A percentile compares a stretch with the other conserved stretches of the same genome.
These are phyloP conservation scores for Ophioninae sp. DNA, from an alignment of 2,888 invertebrate species.

Conservation along the genomic window DNA sequence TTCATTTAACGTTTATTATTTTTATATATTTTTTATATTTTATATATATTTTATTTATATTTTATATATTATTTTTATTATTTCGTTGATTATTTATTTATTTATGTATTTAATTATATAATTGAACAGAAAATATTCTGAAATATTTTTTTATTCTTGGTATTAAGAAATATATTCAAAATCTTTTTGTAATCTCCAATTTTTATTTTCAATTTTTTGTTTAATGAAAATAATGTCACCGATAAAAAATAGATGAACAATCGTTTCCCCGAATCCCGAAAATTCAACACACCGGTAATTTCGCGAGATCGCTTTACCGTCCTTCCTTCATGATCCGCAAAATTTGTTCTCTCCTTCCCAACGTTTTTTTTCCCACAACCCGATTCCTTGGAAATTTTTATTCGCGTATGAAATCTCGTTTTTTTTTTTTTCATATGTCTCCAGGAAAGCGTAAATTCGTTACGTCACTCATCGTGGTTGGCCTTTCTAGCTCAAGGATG, in stretches of 20 bases:
- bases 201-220: neutral
- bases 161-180: too few species aligned
- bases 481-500: constrained; percentile 64
- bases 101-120: too few species aligned
- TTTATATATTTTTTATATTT: too few species aligned
- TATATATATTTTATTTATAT: too few species aligned
- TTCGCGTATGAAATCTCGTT: constrained; percentile 12
- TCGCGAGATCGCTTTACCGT: neutral
- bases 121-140: too few species aligned
- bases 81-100: too few species aligned
- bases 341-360: neutral
- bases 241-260: neutral
- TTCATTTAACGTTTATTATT: too few species aligned
- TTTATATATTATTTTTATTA: too few species aligned
- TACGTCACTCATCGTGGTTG: constrained; percentile 12
- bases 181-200: too few species aligned
- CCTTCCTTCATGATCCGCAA: neutral
- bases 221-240: neutral
- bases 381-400: neutral
- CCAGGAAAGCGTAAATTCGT: neutral
- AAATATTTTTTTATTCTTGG: too few species aligned
- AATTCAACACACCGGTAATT: neutral
- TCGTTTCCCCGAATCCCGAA: neutral
- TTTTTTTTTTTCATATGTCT: constrained; percentile 18
- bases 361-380: constrained; percentile 1